Base-by-base conservation (phyloP, 2,888 invertebrate species). In the Syritta pipiens region DNA sequence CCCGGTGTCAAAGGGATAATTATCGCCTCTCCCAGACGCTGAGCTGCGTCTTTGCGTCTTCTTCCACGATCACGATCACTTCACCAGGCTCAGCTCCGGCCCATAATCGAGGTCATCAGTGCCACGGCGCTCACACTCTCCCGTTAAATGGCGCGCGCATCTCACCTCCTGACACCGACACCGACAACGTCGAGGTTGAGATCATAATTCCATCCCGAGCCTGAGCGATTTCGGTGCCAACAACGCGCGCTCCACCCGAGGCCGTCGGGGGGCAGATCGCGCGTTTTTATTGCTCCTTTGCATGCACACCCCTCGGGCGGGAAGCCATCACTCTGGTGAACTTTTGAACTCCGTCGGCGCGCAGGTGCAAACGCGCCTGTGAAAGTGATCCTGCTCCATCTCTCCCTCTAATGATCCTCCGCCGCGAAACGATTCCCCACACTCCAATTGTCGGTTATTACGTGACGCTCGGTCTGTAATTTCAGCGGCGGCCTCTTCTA, bases 51-150 rank as follows among this genome's bases (percentile, higher is more conserved):
- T n/a, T n/a, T n/a, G n/a, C n/a, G n/a, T n/a, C n/a, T n/a, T n/a
- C n/a, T 37, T 37, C 37, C 17, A 14, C 37, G 7, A 37, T 37
- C 37, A 3, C 7, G n/a, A n/a, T n/a, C n/a, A n/a, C n/a, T n/a
- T n/a, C n/a, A n/a, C 26, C 40, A 60, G 62, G 49, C 63, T 63
- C 51, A 51, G 19, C 42, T 24, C 44, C 49, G 28, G 49, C 49
- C 32, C 35, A 49, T 51, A 57, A 72, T 72, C 72, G 49, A 59
- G 65, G 72, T 59, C 72, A 72, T 57, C 72, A 37, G 46, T 30
- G 62, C 62, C 35, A 55, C 46, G 46, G n/a, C 19, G 37, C 30
- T 22, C 49, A 14, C 51, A 35, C 24, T 53, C 72, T 35, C 17
- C 32, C 19, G 10, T 35, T 24, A 28, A 28, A 28, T 28, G 28